Evolutionary conservation across 2,888 invertebrate species (phyloP).

Genomic region (Parthenolecanium corni): DNA sequence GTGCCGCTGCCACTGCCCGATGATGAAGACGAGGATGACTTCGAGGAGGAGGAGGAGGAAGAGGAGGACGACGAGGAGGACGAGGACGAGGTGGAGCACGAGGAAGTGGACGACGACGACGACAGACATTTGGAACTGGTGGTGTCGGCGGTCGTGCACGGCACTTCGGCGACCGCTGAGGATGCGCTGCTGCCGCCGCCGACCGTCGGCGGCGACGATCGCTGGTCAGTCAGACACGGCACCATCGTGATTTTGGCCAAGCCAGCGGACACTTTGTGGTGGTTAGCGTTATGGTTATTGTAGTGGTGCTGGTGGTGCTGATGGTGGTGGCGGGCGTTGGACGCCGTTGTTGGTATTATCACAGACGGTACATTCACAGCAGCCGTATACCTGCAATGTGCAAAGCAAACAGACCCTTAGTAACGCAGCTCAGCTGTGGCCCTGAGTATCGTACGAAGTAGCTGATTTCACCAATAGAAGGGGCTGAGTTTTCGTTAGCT

Average conservation of each 20-base stretch:
- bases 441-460: too few relatives aligned
- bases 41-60: not conserved
- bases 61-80: not conserved
- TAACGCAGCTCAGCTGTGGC: too few relatives aligned
- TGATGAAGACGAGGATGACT: not conserved
- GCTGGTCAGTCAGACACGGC: slow-evolving; percentile 31
- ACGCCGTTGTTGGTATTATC: not conserved
- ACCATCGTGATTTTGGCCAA: slow-evolving; percentile 34
- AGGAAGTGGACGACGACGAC: not conserved
- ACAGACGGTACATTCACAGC: not conserved
- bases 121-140: not conserved
- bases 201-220: not conserved
- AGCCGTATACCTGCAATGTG: not conserved
- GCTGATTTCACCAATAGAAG: too few relatives aligned
- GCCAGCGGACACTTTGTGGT: slow-evolving; percentile 12
- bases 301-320: too few relatives aligned
- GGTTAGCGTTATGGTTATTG: not conserved
- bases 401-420: too few relatives aligned
- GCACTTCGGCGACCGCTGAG: not conserved
- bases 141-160: not conserved
- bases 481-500: too few relatives aligned
- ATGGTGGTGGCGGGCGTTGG: not conserved
- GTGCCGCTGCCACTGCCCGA: not conserved
- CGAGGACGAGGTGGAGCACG: not conserved
- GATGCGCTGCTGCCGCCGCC: not conserved